These are phyloP conservation scores for Triplophysa siluroides DNA, from an alignment of 2,113 vertebrate species.

Conservation along the genomic window DNA sequence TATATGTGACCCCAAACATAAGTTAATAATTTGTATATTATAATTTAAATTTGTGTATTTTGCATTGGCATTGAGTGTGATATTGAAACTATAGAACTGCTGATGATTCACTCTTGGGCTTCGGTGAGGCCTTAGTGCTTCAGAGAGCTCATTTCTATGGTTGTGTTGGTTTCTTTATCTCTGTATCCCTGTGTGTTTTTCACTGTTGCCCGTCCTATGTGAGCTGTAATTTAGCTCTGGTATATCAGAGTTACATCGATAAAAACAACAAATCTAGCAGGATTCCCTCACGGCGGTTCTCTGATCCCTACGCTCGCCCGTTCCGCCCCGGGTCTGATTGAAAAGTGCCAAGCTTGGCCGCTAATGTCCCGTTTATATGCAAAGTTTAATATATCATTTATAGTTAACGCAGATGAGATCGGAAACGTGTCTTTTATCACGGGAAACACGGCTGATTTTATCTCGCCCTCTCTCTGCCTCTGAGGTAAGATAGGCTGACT, in stretches of 20 bases:
- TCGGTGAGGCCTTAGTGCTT: background rate
- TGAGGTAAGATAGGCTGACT: background rate
- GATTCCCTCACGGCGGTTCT: slow-evolving; percentile 14
- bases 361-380: slow-evolving; percentile 64
- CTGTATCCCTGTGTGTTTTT: slow-evolving; percentile 5
- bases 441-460: background rate
- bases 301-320: slow-evolving; percentile 1
- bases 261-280: background rate
- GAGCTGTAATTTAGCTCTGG: slow-evolving; percentile 15
- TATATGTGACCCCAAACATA: too few relatives aligned
- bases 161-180: slow-evolving; percentile 9
- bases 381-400: slow-evolving; percentile 64
- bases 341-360: slow-evolving; percentile 40
- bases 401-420: slow-evolving; percentile 40
- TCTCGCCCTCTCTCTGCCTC: background rate
- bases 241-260: background rate
- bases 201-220: background rate
- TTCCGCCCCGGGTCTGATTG: slow-evolving; percentile 22
- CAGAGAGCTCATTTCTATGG: slow-evolving; percentile 9
- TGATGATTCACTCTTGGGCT: background rate
- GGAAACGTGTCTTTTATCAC: slow-evolving; percentile 30
- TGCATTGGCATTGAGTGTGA: background rate
- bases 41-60: too few relatives aligned
- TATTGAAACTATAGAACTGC: background rate
- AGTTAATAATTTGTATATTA: too few relatives aligned